Percentiles rank a stretch among this genome's conserved stretches.
Conservation (phyloP, 1,140 invertebrate genomes). For the Neodiprion pinetum region DNA sequence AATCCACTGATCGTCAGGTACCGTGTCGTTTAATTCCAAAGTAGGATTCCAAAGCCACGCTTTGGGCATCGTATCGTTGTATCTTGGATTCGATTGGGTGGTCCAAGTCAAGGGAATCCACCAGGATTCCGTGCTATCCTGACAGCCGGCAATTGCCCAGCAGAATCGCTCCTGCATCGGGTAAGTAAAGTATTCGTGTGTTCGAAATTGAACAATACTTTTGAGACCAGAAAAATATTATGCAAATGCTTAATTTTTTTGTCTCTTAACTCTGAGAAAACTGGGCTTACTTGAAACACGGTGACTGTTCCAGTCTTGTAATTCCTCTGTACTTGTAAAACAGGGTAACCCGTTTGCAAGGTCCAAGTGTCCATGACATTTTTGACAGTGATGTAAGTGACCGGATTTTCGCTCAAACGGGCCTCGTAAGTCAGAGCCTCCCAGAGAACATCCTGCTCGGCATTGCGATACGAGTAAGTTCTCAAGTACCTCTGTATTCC, state of each 20-base stretch:
- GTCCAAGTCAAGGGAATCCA: constrained; percentile 36
- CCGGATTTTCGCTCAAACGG: constrained; percentile 5
- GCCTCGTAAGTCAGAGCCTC: constrained; percentile 27
- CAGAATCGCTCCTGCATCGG: constrained; percentile 30
- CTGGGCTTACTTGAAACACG: constrained; percentile 42
- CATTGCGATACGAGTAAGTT: constrained; percentile 25
- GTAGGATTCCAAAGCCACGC: constrained; percentile 28
- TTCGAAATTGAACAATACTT: neutral
- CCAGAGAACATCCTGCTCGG: constrained; percentile 32
- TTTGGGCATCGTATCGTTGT: constrained; percentile 27
- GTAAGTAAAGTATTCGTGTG: constrained; percentile 15
- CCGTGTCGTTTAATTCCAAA: constrained; percentile 32
- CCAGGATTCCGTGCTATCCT: constrained; percentile 28
- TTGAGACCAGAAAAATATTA: too few relatives aligned
- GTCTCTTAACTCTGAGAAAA: neutral
- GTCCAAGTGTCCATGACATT: constrained; percentile 68
- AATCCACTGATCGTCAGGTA: constrained; percentile 33
- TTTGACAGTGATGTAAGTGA: constrained; percentile 43
- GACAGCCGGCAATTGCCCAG: constrained; percentile 19
- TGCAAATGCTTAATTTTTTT: too few relatives aligned
- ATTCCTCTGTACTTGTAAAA: constrained; percentile 55
- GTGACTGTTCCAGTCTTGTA: constrained; percentile 37
- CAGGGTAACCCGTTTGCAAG: constrained; percentile 64
- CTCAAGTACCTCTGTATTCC: constrained; percentile 29
- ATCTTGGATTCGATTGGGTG: constrained; percentile 28